Base-by-base conservation (phyloP, 1,140 invertebrate species). In the Drosophila cardini region DNA sequence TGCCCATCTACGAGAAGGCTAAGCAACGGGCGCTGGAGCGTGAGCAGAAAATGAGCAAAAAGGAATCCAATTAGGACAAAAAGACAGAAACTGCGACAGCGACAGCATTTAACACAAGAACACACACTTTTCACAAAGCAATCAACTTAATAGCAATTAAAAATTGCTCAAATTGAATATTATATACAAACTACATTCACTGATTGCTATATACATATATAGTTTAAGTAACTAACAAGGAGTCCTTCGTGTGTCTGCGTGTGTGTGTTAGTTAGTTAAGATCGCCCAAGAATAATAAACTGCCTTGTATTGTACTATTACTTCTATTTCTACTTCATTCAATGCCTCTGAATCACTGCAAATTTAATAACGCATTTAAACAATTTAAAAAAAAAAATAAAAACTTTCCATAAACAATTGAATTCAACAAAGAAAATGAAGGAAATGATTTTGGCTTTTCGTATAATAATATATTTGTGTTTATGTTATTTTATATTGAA, bases 1-100 rank as follows among this genome's bases (percentile, higher is more conserved):
- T 97, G 72, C 95, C 96, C 15, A 92, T 98, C 9, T 97, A 97
- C 91, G 96, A 98, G 86, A 96, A 97, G 90, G 97, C 97, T 11
- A 97, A 97, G 90, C 95, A 97, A 90, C 94, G 94, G 67, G 94
- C 95, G 43, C 84, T 95, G 32, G 95, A 96, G 79, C 94, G 94
- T 50, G 94, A 95, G 77, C 93, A 94, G 38, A 76, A 74, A 34
- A 73, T 75, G 60, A 80, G 67, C 68, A 91, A 90, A 55, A 87
- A 87, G 55, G 84, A 89, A 18, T 61, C 71, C 43, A 87, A 87
- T 46, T 86, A 83, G 62, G 21, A 26, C 21, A 3, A 26, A 26
- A 26, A 26, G 21, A 26, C 21, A 26, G 21, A 3, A 26, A 3
- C 2, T 4, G 21, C 21, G 21, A 26, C 5, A n/a, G n/a, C n/a